phyloP scores from a whole-genome alignment of 2,113 vertebrate species.

The Tyrannus savana region DNA sequence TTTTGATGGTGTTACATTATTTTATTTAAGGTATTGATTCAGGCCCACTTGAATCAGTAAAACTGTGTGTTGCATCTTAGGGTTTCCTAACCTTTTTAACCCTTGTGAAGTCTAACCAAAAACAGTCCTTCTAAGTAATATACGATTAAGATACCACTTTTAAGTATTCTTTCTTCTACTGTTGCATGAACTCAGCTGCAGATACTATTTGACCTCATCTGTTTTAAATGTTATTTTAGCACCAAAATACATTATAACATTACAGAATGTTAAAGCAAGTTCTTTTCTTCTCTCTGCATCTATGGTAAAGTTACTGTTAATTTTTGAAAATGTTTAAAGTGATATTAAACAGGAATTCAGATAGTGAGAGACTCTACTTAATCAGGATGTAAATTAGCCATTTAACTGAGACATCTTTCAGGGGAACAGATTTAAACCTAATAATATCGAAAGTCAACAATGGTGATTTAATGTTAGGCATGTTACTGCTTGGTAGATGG shows the following conservation, averaged over 20 bases:
- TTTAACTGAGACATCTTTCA: background rate
- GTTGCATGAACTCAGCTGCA: background rate
- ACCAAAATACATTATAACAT: background rate
- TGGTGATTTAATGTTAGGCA: background rate
- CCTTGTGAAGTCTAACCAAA: background rate
- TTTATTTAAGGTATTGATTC: background rate
- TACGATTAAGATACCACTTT: background rate
- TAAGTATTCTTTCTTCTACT: background rate
- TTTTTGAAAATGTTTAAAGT: background rate
- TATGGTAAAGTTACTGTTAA: background rate
- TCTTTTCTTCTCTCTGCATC: background rate
- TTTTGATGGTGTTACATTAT: background rate
- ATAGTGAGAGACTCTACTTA: background rate
- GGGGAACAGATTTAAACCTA: background rate
- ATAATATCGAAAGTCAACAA: background rate
- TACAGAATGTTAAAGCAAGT: background rate
- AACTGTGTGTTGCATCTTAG: background rate
- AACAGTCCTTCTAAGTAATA: background rate
- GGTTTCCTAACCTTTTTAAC: background rate
- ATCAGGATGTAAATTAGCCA: background rate
- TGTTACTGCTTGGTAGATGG: background rate
- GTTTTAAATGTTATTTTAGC: background rate
- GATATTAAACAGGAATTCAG: background rate
- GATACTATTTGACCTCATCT: background rate
- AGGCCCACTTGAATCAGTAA: background rate